A percentile compares a stretch with the other conserved stretches of the same genome.
phyloP scores from a whole-genome alignment of 2,888 invertebrate genomes.

The Alcis repandata region DNA sequence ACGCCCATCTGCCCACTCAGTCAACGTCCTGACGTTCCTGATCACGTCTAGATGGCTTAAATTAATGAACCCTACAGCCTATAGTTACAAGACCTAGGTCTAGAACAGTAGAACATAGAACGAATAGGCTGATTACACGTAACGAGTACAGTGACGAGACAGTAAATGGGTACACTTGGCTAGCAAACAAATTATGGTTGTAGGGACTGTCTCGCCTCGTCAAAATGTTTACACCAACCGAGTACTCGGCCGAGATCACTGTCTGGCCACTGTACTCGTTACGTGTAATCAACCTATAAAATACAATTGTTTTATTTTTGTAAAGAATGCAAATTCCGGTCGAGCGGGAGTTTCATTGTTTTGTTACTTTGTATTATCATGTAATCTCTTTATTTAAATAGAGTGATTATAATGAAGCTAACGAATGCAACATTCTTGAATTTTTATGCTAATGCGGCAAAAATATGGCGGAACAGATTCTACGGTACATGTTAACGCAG shows the following conservation, averaged over 20 bases:
- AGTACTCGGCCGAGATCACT: too few species aligned
- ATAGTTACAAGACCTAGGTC: constrained; percentile 13
- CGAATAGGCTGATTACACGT: too few species aligned
- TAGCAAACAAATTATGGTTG: too few species aligned
- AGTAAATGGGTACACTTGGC: too few species aligned
- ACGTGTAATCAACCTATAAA: too few species aligned
- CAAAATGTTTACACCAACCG: too few species aligned
- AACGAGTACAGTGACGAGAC: too few species aligned
- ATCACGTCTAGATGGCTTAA: constrained; percentile 38
- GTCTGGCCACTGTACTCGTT: too few species aligned
- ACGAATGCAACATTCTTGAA: constrained; percentile 21
- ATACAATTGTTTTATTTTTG: constrained; percentile 24
- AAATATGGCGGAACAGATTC: constrained; percentile 20
- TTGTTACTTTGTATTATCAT: constrained; percentile 20
- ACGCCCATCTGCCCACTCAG: constrained; percentile 33
- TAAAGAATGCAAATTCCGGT: constrained; percentile 27
- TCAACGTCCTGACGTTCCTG: constrained; percentile 37
- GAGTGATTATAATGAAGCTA: constrained; percentile 17
- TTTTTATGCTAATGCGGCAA: constrained; percentile 19
- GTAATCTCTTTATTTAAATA: constrained; percentile 20
- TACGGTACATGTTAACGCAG: constrained; percentile 2
- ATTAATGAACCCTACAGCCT: constrained; percentile 39
- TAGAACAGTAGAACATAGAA: constrained; percentile 25
- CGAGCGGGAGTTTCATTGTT: constrained; percentile 30
- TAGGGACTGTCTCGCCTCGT: too few species aligned